phyloP scores from a whole-genome alignment of 2,113 vertebrate species.

The Phyllostomus discolor region DNA sequence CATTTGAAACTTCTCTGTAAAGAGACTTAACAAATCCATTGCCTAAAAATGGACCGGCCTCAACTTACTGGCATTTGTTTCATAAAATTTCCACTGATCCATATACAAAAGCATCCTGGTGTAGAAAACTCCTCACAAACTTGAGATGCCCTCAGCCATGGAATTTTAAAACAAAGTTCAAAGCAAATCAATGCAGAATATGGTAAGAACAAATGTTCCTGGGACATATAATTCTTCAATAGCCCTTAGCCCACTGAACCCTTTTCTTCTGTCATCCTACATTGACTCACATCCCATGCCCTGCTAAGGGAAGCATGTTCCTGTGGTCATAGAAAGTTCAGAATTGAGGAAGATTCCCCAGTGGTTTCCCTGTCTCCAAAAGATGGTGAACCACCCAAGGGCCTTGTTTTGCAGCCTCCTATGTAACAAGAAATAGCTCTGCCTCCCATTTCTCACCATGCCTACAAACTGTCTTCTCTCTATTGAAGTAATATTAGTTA shows the following conservation, averaged over 20 bases:
- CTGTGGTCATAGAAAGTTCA: not conserved
- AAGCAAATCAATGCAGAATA: constrained; percentile 13
- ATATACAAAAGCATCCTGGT: constrained; percentile 8
- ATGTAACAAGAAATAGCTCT: not conserved
- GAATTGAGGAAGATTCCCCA: not conserved
- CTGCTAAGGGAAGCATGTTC: not conserved
- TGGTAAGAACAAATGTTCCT: not conserved
- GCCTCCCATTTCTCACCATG: not conserved
- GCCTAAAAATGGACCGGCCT: not conserved
- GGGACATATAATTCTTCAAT: not conserved
- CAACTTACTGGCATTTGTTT: constrained; percentile 4
- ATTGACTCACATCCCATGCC: not conserved
- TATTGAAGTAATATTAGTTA: not conserved
- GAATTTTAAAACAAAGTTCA: constrained; percentile 45
- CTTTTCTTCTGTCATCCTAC: not conserved
- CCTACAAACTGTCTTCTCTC: not conserved
- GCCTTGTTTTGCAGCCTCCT: not conserved
- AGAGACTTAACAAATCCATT: constrained; percentile 9
- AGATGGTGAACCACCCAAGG: not conserved
- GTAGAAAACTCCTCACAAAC: constrained; percentile 12
- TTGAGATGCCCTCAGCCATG: constrained; percentile 1
- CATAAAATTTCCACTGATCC: constrained; percentile 10
- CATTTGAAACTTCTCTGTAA: constrained; percentile 13
- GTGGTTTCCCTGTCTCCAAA: not conserved
- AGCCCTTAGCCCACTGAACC: not conserved